phyloP scores from a whole-genome alignment of 2,888 invertebrate species.

The Dioctria rufipes region DNA sequence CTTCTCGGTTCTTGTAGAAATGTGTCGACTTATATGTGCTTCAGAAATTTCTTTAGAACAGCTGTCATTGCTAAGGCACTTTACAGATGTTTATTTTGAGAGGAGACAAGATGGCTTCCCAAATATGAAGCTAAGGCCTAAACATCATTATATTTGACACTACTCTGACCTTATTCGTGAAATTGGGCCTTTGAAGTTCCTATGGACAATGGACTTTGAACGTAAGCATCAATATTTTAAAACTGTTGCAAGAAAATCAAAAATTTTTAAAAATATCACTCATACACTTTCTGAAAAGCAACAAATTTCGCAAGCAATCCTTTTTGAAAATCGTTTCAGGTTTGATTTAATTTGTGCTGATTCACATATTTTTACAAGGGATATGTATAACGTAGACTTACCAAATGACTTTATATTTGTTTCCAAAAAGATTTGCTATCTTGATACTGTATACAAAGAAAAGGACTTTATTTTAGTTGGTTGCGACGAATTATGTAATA shows the following conservation, averaged over 20 bases:
- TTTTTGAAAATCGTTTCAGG: too few species aligned
- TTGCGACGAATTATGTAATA: too few species aligned
- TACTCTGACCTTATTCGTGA: constrained; percentile 56
- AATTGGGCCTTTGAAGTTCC: constrained; percentile 55
- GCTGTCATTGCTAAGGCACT: constrained; percentile 29
- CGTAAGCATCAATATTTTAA: constrained; percentile 63
- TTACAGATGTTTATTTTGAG: constrained; percentile 48
- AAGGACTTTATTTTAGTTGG: too few species aligned
- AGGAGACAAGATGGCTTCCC: constrained; percentile 52
- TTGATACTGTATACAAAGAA: too few species aligned
- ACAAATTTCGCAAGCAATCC: too few species aligned
- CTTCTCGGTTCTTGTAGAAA: constrained; percentile 52
- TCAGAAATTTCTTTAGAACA: constrained; percentile 35
- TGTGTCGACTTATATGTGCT: constrained; percentile 40
- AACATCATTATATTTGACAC: constrained; percentile 57
- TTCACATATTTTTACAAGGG: too few species aligned
- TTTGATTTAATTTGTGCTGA: too few species aligned
- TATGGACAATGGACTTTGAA: constrained; percentile 61
- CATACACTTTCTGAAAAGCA: constrained; percentile 7
- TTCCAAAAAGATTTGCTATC: too few species aligned
- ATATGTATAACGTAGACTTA: too few species aligned
- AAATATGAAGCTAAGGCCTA: constrained; percentile 53
- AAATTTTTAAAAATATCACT: constrained; percentile 60
- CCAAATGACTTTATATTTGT: too few species aligned
- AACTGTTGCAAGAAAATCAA: constrained; percentile 55